Percentiles rank a stretch among this genome's conserved stretches.
phyloP scores from a whole-genome alignment of 1,140 invertebrate species.

The Holcopasites calliopsidis region DNA sequence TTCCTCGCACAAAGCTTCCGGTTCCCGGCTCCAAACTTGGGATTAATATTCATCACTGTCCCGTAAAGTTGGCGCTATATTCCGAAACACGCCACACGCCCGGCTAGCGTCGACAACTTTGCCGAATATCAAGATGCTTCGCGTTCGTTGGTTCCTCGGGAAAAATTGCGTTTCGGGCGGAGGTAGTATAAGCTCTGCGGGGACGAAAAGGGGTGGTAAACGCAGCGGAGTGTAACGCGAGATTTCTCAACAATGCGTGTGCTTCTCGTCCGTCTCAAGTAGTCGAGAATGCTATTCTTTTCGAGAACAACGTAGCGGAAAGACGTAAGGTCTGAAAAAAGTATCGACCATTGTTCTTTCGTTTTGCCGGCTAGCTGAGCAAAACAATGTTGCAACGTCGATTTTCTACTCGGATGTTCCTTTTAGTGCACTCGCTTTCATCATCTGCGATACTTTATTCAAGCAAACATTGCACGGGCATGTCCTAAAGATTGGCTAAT shows the following conservation, averaged over 20 bases:
- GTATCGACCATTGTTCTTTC: conserved; percentile 8
- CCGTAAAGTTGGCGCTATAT: background rate
- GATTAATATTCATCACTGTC: conserved; percentile 35
- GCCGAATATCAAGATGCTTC: background rate
- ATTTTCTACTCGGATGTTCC: background rate
- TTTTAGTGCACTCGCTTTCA: too few species aligned
- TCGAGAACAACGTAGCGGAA: conserved; percentile 23
- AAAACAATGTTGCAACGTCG: background rate
- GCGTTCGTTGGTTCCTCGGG: background rate
- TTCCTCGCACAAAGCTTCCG: background rate
- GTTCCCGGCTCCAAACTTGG: background rate
- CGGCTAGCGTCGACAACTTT: background rate
- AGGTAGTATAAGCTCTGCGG: too few species aligned
- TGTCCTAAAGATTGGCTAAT: too few species aligned
- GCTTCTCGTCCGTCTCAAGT: conserved; percentile 3
- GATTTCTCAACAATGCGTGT: conserved; percentile 43
- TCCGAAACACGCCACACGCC: background rate
- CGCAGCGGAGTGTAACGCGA: conserved; percentile 27
- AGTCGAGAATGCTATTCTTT: conserved; percentile 21
- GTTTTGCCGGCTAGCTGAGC: background rate
- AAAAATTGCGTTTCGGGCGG: too few species aligned
- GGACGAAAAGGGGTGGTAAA: background rate
- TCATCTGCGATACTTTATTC: too few species aligned
- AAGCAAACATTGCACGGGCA: too few species aligned
- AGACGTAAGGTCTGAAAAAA: background rate